Evolutionary conservation across 1,140 invertebrate species (phyloP).

Genomic region (Hetaerina americana): DNA sequence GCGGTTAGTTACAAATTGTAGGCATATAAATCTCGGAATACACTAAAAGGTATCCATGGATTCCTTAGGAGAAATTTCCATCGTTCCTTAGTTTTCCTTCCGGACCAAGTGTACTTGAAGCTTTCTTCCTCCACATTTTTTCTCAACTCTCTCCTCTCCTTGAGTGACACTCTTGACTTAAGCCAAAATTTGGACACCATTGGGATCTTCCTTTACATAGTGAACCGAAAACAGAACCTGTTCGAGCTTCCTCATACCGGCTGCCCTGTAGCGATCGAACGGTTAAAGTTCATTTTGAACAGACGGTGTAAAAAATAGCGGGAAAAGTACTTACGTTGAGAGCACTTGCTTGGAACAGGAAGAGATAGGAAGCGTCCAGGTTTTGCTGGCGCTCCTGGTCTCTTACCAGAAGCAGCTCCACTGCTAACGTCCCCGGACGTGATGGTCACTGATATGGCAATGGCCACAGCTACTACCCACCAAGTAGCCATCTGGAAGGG

Average conservation of each 20-base stretch:
- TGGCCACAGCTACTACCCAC: not conserved
- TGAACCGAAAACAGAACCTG: not conserved
- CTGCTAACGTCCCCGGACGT: not conserved
- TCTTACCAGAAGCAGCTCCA: not conserved
- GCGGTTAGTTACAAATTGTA: too few relatives aligned
- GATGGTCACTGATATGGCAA: not conserved
- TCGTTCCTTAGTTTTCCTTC: not conserved
- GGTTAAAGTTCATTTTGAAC: too few relatives aligned
- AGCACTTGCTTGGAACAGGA: conserved; percentile 63
- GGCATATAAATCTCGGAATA: too few relatives aligned
- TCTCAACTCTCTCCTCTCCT: not conserved
- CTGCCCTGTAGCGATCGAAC: not conserved
- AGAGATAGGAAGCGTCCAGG: conserved; percentile 64
- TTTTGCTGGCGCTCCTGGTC: conserved; percentile 3
- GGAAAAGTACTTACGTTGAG: conserved; percentile 49
- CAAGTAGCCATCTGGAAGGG: not conserved
- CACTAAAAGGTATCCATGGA: too few relatives aligned
- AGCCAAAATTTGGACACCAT: not conserved
- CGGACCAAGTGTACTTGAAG: not conserved
- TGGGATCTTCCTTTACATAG: not conserved
- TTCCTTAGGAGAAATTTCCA: not conserved
- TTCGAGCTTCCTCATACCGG: not conserved
- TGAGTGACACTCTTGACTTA: too few relatives aligned
- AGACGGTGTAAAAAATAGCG: not conserved
- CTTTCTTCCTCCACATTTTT: not conserved